Evolutionary conservation across 2,113 vertebrate genomes (phyloP).

Genomic region (Uropsilus gracilis): DNA sequence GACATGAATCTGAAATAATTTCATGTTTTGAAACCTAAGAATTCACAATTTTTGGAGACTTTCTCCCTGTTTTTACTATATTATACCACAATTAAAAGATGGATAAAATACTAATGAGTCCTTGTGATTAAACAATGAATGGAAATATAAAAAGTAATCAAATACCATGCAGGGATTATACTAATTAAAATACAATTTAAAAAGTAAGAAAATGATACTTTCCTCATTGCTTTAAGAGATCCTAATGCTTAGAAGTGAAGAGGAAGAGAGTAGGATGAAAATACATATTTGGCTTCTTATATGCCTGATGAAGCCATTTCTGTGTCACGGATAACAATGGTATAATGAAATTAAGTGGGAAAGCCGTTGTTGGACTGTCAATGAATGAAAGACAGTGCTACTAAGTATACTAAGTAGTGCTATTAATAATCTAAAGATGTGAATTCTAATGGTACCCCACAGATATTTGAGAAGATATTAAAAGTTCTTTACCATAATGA

Average conservation of each 20-base stretch:
- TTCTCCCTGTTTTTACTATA: neutral
- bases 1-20: neutral
- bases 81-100: neutral
- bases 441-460: conserved; percentile 65
- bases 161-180: neutral
- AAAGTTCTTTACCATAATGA: conserved; percentile 64
- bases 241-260: neutral
- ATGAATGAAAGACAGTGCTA: neutral
- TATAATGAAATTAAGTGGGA: conserved; percentile 18
- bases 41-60: neutral
- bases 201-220: neutral
- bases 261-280: neutral
- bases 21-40: neutral
- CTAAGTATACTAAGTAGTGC: neutral
- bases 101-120: neutral
- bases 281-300: neutral
- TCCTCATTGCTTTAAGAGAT: neutral
- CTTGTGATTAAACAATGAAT: neutral
- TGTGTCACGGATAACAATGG: conserved; percentile 35
- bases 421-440: conserved; percentile 77
- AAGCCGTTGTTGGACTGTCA: conserved; percentile 34
- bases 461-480: conserved; percentile 73
- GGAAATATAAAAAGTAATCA: neutral
- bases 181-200: neutral
- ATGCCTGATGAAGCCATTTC: conserved; percentile 34